A percentile compares a stretch with the other conserved stretches of the same genome.
Evolutionary conservation across 2,888 invertebrate species (phyloP).

Genomic region (Pristionchus maxplancki): DNA sequence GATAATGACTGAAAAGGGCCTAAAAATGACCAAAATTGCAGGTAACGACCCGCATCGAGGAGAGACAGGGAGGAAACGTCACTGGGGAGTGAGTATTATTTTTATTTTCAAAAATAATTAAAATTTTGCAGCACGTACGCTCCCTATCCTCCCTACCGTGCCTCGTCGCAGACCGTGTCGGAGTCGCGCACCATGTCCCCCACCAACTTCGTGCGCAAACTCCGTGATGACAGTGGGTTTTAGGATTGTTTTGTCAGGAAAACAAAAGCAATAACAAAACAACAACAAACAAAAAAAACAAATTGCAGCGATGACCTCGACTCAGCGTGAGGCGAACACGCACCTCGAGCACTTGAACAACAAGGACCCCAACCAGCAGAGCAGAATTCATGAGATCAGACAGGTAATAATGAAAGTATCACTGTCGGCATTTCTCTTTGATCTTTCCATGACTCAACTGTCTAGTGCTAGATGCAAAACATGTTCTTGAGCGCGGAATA

Average conservation of each 20-base stretch:
- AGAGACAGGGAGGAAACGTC: conserved; percentile 50
- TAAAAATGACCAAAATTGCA: too few species aligned
- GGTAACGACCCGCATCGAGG: conserved; percentile 50
- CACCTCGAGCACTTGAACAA: conserved; percentile 70
- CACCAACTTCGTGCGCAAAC: conserved; percentile 74
- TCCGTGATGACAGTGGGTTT: conserved; percentile 74
- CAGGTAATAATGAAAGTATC: neutral
- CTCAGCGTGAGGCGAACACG: conserved; percentile 75
- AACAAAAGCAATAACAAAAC: too few species aligned
- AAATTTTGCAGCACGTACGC: conserved; percentile 59
- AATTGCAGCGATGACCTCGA: conserved; percentile 72
- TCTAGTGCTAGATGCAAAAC: too few species aligned
- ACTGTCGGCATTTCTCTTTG: neutral
- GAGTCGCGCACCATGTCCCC: conserved; percentile 66
- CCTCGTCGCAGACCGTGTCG: conserved; percentile 48
- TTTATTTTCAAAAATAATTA: neutral
- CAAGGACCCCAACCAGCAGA: conserved; percentile 59
- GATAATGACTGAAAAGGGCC: too few species aligned
- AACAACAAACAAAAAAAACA: too few species aligned
- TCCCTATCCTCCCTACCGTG: conserved; percentile 72
- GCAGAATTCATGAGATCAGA: conserved; percentile 70
- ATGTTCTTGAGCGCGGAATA: too few species aligned
- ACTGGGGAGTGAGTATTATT: conserved; percentile 30
- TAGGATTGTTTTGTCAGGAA: too few species aligned
- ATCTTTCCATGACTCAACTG: too few species aligned